Conservation (phyloP, 2,888 invertebrate species). For the Pegoplata infirma region DNA sequence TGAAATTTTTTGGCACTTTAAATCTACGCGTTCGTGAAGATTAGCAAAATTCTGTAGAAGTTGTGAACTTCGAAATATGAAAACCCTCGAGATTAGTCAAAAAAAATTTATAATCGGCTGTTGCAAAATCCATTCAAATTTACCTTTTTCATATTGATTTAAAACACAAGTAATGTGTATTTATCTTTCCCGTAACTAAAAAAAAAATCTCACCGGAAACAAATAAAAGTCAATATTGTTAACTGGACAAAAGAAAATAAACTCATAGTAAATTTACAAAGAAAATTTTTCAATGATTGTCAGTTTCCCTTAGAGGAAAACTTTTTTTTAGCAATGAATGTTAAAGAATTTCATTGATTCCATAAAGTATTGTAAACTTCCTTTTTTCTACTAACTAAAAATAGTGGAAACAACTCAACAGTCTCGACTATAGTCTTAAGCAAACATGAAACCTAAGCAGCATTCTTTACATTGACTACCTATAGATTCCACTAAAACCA, state of each 20-base stretch:
- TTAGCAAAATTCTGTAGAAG: too few relatives aligned
- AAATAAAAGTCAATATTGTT: background rate
- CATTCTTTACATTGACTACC: background rate
- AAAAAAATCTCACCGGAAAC: too few relatives aligned
- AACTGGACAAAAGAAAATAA: background rate
- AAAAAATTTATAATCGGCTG: too few relatives aligned
- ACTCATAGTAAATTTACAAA: background rate
- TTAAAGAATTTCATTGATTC: conserved; percentile 45
- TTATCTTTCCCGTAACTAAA: too few relatives aligned
- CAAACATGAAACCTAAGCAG: background rate
- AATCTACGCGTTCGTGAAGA: too few relatives aligned
- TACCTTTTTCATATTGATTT: too few relatives aligned
- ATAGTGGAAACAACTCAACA: background rate
- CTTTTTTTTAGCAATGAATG: background rate
- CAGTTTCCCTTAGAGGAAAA: conserved; percentile 4
- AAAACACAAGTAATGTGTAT: too few relatives aligned
- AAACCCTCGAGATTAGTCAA: too few relatives aligned
- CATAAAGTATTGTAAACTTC: background rate
- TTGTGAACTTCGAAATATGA: too few relatives aligned
- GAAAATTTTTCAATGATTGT: conserved; percentile 32
- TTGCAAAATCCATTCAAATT: too few relatives aligned
- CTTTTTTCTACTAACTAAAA: background rate
- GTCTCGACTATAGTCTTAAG: background rate
- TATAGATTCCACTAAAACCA: background rate
- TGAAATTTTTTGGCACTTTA: too few relatives aligned